phyloP scores from a whole-genome alignment of 1,140 invertebrate genomes.

The Zophobas atratus region DNA sequence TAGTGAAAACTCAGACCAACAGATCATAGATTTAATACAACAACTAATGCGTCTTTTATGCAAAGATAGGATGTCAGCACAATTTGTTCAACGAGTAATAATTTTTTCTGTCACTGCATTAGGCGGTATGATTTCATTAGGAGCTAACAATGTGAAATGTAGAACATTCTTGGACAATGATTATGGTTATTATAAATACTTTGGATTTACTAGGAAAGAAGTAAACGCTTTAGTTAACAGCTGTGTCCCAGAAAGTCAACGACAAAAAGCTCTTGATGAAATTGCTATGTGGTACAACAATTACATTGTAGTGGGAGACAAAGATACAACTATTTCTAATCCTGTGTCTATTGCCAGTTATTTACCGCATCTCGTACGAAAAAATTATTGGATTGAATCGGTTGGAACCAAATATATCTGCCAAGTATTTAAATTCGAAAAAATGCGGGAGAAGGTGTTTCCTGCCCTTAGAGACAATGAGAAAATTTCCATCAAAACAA shows the following conservation, averaged over 20 bases:
- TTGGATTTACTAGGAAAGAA: not conserved
- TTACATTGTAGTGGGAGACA: not conserved
- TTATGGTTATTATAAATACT: not conserved
- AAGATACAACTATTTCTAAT: not conserved
- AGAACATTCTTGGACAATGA: not conserved
- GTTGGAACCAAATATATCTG: not conserved
- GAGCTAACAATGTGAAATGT: not conserved
- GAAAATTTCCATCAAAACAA: not conserved
- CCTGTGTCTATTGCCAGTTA: not conserved
- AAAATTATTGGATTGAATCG: not conserved
- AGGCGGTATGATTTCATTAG: constrained; percentile 2
- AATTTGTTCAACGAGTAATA: not conserved
- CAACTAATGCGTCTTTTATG: not conserved
- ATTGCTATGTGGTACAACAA: not conserved
- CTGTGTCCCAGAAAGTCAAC: not conserved
- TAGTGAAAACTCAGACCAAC: not conserved
- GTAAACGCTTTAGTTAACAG: not conserved
- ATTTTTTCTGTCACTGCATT: not conserved
- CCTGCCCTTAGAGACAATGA: not conserved
- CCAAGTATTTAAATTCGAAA: not conserved
- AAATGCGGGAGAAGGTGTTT: not conserved
- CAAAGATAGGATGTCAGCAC: not conserved
- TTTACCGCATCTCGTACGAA: not conserved
- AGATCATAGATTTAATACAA: not conserved
- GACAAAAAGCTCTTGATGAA: constrained; percentile 2